These are phyloP conservation scores for Eumerus sabulonum DNA, from an alignment of 2,888 invertebrate genomes.

Conservation along the genomic window DNA sequence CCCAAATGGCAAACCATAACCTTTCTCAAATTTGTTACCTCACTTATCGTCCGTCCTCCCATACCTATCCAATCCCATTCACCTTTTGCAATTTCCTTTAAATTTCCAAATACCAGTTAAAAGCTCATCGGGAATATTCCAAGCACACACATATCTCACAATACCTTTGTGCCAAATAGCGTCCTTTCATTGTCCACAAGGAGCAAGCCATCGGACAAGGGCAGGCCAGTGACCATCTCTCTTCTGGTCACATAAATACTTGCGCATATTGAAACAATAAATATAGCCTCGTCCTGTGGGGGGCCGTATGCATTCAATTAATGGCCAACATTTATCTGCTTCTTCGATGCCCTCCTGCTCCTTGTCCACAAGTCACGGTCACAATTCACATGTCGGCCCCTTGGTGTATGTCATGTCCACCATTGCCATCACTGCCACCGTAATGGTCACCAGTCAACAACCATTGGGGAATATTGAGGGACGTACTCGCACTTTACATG, in stretches of 20 bases:
- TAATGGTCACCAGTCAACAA: conserved; percentile 46
- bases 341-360: conserved; percentile 40
- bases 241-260: conserved; percentile 64
- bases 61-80: not conserved
- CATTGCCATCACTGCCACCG: no score
- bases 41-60: not conserved
- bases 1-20: conserved; percentile 33
- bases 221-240: conserved; percentile 18
- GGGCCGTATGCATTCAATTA: conserved; percentile 65
- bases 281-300: conserved; percentile 49
- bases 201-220: conserved; percentile 35
- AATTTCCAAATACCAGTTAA: conserved; percentile 36
- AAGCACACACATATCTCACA: conserved; percentile 57
- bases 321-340: conserved; percentile 65
- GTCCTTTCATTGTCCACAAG: conserved; percentile 40
- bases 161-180: conserved; percentile 59
- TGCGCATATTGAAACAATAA: conserved; percentile 65
- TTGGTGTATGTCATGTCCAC: conserved; percentile 38
- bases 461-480: conserved; percentile 63
- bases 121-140: conserved; percentile 39
- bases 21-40: conserved; percentile 29
- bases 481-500: conserved; percentile 65
- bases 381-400: conserved; percentile 64
- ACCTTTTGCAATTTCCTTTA: conserved; percentile 18
- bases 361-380: conserved; percentile 43